Base-by-base conservation (phyloP, 2,888 invertebrate genomes). In the Periphyllus acericola region DNA sequence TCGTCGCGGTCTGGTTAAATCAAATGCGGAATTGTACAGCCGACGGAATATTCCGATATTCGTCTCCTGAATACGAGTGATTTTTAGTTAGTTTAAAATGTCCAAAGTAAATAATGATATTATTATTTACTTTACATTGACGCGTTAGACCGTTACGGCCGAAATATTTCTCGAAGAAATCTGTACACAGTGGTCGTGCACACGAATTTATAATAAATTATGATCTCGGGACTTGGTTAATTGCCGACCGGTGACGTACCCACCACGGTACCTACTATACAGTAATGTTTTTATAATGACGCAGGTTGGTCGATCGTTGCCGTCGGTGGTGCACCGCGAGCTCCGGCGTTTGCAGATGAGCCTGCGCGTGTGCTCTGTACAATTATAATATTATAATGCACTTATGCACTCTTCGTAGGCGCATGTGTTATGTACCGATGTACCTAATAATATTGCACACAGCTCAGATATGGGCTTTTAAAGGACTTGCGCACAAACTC, bases 261-360 rank as follows among this genome's bases (percentile, higher is more conserved):
- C 14, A 36, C 6, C 3, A 14, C 8, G 3, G 3, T 19, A 2
- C 2, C 1, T 60, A 25, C 3, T 60, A 19, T 32, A 71, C 68
- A 68, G 32, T 71, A 71, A 81, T 81, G 81, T 46, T 81, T 81
- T 81, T 71, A n/a, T 71, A 81, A 68, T 29, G 78, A 78, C 55
- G 52, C 78, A 32, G 60, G 34, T 34, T 4, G 36, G 60, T 66
- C 36, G 80, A 9, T n/a, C 68, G 60, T 60, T 32, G 14, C 46
- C 46, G 8, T 46, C 46, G 46, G 11, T 46, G 46, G 46, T 14
- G 46, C 11, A 46, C 46, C 3, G 6, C 6, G 46, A 46, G 46
- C 1, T 46, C 2, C 11, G 32, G 52, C 14, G 29, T 32, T 21
- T 32, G 2, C 60, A 21, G 25, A 60, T 60, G 21, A 60, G 32